Evolutionary conservation across 2,113 vertebrate genomes (phyloP).

Genomic region (Thymallus thymallus): DNA sequence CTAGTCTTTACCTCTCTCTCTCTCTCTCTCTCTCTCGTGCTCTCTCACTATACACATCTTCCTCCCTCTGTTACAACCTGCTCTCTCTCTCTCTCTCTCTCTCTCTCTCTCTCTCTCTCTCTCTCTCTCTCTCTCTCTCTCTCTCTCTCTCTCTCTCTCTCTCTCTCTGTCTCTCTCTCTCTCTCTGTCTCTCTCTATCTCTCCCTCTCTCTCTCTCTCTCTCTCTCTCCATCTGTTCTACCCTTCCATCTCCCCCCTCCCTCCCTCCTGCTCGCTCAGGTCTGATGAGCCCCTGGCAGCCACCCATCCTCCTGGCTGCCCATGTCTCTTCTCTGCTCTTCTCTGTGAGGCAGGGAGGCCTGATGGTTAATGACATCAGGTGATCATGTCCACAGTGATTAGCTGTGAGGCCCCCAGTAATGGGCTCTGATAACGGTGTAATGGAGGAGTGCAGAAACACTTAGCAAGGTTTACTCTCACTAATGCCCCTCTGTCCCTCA

Average conservation of each 20-base stretch:
- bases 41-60: background rate
- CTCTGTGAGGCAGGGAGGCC: slow-evolving; percentile 24
- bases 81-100: slow-evolving; percentile 12
- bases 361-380: slow-evolving; percentile 73
- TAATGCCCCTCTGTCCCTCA: slow-evolving; percentile 65
- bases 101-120: slow-evolving; percentile 14
- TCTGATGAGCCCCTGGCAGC: background rate
- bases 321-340: slow-evolving; percentile 18
- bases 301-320: slow-evolving; percentile 18
- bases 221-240: slow-evolving; percentile 15
- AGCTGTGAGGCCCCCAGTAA: slow-evolving; percentile 64
- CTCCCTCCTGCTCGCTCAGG: slow-evolving; percentile 5
- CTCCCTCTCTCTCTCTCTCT: background rate
- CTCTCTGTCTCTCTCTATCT: background rate
- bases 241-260: slow-evolving; percentile 19
- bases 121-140: slow-evolving; percentile 1
- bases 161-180: background rate
- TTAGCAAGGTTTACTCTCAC: slow-evolving; percentile 74
- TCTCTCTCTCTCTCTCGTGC: background rate
- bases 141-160: background rate
- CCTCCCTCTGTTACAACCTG: background rate
- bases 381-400: slow-evolving; percentile 73
- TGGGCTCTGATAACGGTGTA: slow-evolving; percentile 74
- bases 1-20: background rate
- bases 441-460: slow-evolving; percentile 75